Conservation (phyloP, 2,888 invertebrate species). For the Acholoe squamosa region DNA sequence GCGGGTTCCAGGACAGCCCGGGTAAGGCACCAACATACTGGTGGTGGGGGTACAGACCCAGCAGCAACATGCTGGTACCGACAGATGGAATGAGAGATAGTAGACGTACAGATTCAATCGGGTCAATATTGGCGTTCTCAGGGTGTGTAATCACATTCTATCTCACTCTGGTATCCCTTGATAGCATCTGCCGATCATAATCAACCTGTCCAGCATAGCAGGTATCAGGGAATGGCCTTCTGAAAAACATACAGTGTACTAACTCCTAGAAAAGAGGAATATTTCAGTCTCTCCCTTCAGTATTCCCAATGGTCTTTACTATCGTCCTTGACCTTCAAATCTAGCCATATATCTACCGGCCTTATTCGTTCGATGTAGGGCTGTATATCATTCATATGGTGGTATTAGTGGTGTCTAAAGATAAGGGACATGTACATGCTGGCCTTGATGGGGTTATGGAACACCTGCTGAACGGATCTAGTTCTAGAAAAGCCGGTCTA, state of each 20-base stretch:
- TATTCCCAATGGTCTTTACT: conserved; percentile 54
- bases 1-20: not conserved
- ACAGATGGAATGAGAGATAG: conserved; percentile 28
- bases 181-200: not conserved
- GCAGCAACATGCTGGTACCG: conserved; percentile 24
- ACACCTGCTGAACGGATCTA: not conserved
- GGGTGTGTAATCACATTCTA: conserved; percentile 16
- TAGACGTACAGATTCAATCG: conserved; percentile 25
- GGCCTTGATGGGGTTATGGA: not conserved
- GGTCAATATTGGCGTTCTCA: conserved; percentile 45
- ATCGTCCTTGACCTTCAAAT: conserved; percentile 62
- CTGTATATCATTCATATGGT: not conserved
- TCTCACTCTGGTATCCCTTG: not conserved
- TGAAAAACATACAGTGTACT: not conserved
- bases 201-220: not conserved
- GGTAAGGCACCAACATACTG: not conserved
- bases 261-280: not conserved
- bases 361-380: not conserved
- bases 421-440: not conserved
- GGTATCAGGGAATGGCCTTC: not conserved
- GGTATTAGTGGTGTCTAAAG: not conserved
- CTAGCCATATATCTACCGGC: conserved; percentile 55
- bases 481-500: not conserved
- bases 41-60: not conserved
- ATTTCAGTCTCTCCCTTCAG: not conserved